A percentile compares a stretch with the other conserved stretches of the same genome.
These are phyloP conservation scores for Tipula lateralis DNA, from an alignment of 2,888 invertebrate genomes.

Conservation along the genomic window DNA sequence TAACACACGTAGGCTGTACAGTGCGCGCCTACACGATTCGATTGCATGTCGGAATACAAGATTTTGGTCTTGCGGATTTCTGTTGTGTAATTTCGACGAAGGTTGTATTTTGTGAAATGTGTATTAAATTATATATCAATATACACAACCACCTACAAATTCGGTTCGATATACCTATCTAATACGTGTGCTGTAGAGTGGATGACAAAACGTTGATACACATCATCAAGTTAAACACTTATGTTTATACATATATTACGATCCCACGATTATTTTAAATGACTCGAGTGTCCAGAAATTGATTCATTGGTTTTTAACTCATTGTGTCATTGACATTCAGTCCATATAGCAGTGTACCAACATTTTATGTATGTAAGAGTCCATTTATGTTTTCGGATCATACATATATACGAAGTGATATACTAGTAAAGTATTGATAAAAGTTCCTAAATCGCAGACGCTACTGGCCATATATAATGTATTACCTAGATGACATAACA, in stretches of 20 bases:
- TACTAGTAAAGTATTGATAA: too few relatives aligned
- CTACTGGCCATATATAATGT: too few relatives aligned
- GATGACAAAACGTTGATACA: background rate
- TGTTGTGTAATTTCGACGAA: background rate
- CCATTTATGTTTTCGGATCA: too few relatives aligned
- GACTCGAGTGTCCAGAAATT: background rate
- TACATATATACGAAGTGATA: too few relatives aligned
- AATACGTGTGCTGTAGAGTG: background rate
- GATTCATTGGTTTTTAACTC: background rate
- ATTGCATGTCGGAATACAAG: background rate
- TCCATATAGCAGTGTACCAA: too few relatives aligned
- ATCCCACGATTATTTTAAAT: background rate
- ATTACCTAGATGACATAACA: too few relatives aligned
- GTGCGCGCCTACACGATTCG: background rate
- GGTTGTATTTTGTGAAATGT: background rate
- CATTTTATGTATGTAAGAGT: too few relatives aligned
- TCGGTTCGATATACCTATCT: background rate
- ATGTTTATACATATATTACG: background rate
- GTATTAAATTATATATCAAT: too few relatives aligned
- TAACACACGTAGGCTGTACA: background rate
- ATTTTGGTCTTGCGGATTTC: constrained; percentile 11
- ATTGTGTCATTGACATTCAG: background rate
- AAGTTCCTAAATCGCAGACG: too few relatives aligned
- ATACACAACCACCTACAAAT: constrained; percentile 6
- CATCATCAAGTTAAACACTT: background rate